Base-by-base conservation (phyloP, 2,797 vertebrate genomes). In the Chaunax sp. region DNA sequence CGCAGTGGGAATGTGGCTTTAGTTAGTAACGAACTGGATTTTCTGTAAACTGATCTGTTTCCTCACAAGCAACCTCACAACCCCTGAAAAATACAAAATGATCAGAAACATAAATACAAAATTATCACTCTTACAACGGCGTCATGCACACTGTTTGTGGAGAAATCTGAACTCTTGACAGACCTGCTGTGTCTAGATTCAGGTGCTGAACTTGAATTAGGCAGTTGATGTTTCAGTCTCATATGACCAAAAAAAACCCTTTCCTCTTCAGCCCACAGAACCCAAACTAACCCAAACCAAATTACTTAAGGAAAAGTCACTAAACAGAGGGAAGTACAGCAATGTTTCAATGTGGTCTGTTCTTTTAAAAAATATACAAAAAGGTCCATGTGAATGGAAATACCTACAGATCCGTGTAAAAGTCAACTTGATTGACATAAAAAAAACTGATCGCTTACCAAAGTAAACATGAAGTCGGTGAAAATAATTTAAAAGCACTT, bases 401-500 rank as follows among this genome's bases (percentile, higher is more conserved):
- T 55, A 69, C 37, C 35, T 43, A 56, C 40, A 40, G 20, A 58
- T 74, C 62, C 52, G 35, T 59, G 58, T 56, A 44, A 61, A 64
- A 22, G 70, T 81, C 63, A 28, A 20, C 26, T 2, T 59, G 69
- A 78, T 22, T 56, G 79, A 80, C 64, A 37, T 10, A 18, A 45
- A 51, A 64, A 30, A 78, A 82, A 77, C 44, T 69, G 28, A n/a
- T 13, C 0, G 2, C 49, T 28, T 46, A 66, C 57, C 67, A 81
- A 74, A 72, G 80, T 65, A 81, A 83, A 77, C 67, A 72, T 6
- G 5, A 1, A 30, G n/a, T 18, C 55, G 56, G 46, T 37, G 57
- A 46, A 80, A 41, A 22, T 46, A 5, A 70, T 76, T 74, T 22
- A 65, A 81, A 74, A 54, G 66, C 49, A 15, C 63, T 84, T 81